phyloP scores from a whole-genome alignment of 2,888 invertebrate genomes.

The Heliconius aoede region DNA sequence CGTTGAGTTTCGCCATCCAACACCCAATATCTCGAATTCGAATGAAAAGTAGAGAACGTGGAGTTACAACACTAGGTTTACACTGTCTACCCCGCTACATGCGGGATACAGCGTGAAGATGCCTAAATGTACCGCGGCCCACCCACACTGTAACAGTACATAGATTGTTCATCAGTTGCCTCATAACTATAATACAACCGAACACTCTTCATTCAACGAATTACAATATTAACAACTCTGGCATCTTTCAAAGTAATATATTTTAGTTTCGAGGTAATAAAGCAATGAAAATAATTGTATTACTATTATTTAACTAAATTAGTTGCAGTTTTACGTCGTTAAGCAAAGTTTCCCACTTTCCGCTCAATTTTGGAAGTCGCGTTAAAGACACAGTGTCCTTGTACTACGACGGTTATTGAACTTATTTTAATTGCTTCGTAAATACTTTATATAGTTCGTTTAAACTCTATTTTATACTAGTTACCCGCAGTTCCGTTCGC shows the following conservation, averaged over 20 bases:
- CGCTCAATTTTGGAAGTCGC: neutral
- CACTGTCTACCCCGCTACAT: neutral
- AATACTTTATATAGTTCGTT: too few relatives aligned
- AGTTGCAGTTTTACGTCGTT: neutral
- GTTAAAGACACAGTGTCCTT: too few relatives aligned
- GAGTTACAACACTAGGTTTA: too few relatives aligned
- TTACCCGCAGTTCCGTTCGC: neutral
- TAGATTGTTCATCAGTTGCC: constrained; percentile 33
- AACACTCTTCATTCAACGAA: constrained; percentile 4
- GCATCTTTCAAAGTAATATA: neutral
- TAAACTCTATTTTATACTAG: neutral
- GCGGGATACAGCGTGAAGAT: neutral
- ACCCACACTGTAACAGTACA: constrained; percentile 13
- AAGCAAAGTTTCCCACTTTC: neutral
- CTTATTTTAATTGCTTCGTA: too few relatives aligned
- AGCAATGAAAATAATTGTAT: too few relatives aligned
- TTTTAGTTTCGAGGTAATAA: neutral
- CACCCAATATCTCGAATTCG: neutral
- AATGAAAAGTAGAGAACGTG: neutral
- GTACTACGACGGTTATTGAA: too few relatives aligned
- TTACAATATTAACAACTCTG: constrained; percentile 9
- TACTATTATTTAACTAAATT: too few relatives aligned
- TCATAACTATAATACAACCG: constrained; percentile 28
- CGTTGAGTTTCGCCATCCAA: neutral
- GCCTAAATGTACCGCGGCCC: neutral